Percentiles rank a stretch among this genome's conserved stretches.
Conservation (phyloP, 2,113 vertebrate species). For the Sorex fumeus region DNA sequence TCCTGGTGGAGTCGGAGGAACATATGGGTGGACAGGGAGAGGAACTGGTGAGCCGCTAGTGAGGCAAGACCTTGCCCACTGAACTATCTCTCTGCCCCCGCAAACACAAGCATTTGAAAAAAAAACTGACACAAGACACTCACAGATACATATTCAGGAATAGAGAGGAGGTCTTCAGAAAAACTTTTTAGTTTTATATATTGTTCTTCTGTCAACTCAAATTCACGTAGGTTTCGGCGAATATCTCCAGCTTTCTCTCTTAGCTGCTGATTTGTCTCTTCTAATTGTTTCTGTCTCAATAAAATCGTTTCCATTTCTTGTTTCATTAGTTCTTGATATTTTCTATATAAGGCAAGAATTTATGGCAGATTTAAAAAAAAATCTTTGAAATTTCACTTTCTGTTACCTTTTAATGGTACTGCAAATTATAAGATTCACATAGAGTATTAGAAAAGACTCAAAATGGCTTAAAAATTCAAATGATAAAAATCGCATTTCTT, state of each 20-base stretch:
- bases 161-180: conserved; percentile 95
- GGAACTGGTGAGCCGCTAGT: no score
- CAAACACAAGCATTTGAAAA: no score
- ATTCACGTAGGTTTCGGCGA: conserved; percentile 92
- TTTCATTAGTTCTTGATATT: conserved; percentile 95
- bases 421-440: neutral
- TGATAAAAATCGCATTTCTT: conserved; percentile 43
- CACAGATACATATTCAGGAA: conserved; percentile 97
- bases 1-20: no score
- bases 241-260: conserved; percentile 95
- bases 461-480: conserved; percentile 37
- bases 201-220: conserved; percentile 93
- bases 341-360: conserved; percentile 88
- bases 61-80: no score
- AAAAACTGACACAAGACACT: conserved; percentile 80
- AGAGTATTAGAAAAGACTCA: no score
- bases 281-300: conserved; percentile 95
- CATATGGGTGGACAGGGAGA: no score
- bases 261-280: conserved; percentile 95
- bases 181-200: conserved; percentile 92
- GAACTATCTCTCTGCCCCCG: no score
- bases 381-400: no score
- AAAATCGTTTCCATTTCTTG: conserved; percentile 97
- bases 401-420: neutral
- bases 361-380: conserved; percentile 6